Base-by-base conservation (phyloP, 2,797 vertebrate species). In the Moxostoma hubbsi region DNA sequence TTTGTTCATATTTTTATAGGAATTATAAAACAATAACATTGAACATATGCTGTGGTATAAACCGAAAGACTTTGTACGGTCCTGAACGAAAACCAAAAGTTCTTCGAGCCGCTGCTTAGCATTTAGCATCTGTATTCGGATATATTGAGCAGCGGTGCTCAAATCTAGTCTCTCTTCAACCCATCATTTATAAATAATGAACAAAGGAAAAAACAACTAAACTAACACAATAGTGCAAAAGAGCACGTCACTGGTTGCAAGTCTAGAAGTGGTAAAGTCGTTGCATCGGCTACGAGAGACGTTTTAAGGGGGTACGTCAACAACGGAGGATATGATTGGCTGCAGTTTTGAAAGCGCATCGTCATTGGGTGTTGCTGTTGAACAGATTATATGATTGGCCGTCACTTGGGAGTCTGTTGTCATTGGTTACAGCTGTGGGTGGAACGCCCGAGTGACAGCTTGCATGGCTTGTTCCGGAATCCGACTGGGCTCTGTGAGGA, bases 401-500 rank as follows among this genome's bases (percentile, higher is more conserved):
- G 24, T 24, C 24, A 3, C 2, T 24, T 24, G 24, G 24, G 1
- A 24, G 24, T 24, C 24, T 86, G 87, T 62, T 92, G 10, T 86
- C 72, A 84, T 66, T 86, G 80, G 78, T 47, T 82, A 77, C 84
- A 53, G 54, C 86, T 49, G 61, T 87, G 75, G 0, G 83, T n/a
- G 46, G 64, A 79, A 79, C 79, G 69, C 77, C 62, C 93, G 91
- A 1, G 90, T 95, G 83, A 96, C 97, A 0, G 96, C 95, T 16
- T 88, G 90, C 0, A 94, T 87, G 57, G 96, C 98, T 89, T 99
- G 97, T 88, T 98, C 96, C 0, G 97, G 96, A 70, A 99, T 82
- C 0, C 94, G 85, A 47, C 90, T 89, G 0, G 97, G 97, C 84
- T 98, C 95, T 0, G 94, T 95, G 79, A 99, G 91, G 90, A 99